phyloP scores from a whole-genome alignment of 2,797 vertebrate species.

The Gallirallus australis region DNA sequence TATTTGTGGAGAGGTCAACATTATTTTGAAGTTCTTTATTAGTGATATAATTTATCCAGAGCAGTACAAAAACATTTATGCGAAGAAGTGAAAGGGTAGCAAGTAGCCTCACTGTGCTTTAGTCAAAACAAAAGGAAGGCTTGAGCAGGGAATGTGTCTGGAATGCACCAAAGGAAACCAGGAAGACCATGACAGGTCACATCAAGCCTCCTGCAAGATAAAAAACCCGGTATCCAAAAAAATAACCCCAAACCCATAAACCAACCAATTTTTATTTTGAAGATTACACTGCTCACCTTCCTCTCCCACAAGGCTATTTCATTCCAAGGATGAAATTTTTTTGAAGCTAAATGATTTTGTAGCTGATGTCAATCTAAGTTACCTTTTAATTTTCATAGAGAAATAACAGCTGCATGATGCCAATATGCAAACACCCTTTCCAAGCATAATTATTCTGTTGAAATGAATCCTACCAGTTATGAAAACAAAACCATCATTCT shows the following conservation, averaged over 20 bases:
- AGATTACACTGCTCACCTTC: background rate
- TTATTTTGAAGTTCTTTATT: constrained; percentile 46
- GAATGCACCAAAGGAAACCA: background rate
- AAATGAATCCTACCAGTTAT: background rate
- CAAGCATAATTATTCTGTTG: background rate
- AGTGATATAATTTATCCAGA: constrained; percentile 9
- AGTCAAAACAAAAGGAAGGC: background rate
- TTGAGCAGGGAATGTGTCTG: background rate
- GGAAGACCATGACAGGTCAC: background rate
- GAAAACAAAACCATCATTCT: background rate
- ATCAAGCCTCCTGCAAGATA: background rate
- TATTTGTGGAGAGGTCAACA: background rate
- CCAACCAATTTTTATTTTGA: background rate
- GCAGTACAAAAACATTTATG: background rate
- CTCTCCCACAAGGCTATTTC: background rate
- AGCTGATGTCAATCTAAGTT: background rate
- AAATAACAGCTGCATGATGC: background rate
- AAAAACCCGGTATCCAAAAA: background rate
- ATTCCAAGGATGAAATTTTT: background rate
- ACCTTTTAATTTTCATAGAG: background rate
- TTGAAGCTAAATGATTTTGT: background rate
- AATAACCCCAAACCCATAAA: background rate
- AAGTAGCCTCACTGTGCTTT: background rate
- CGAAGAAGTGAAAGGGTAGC: background rate
- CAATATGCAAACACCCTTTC: background rate